Base-by-base conservation (phyloP, 35 echinoderm and acorn worm genomes). In the Patiria miniata region DNA sequence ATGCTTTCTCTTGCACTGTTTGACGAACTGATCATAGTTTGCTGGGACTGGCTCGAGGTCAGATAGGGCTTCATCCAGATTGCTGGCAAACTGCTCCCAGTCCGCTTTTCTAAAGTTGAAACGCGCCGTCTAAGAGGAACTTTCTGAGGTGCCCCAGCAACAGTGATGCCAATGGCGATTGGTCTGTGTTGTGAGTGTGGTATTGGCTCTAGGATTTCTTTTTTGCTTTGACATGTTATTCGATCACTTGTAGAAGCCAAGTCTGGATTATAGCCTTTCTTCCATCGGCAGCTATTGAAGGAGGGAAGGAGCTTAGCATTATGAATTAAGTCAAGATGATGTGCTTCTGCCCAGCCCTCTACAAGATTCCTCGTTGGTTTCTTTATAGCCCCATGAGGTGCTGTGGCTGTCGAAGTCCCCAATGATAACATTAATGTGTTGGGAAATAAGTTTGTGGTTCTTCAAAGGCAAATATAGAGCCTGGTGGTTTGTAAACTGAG, bases 221-320 rank as follows among this genome's bases (percentile, higher is more conserved):
- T 85, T 34, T 68, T 61, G 37, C 81, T 85, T 18, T 0, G 0
- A 16, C 15, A 28, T 3, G 82, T 34, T 37, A 60, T 57, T 17
- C 53, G 32, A 12, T 84, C 53, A 60, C 82, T 84, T 58, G 53
- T 84, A 52, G 60, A 60, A 52, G 36, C 53, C 37, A 84, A 8
- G 53, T 84, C 50, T 33, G 82, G 82, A 61, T 84, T 84, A 26
- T 84, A 84, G 52, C 82, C 82, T 84, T 33, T 59, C 60, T 23
- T 84, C 58, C 36, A 86, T 2, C 32, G 60, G 58, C 83, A 86
- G 83, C 83, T 86, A n/a, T 86, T 86, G 81, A 90, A 90, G 19
- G 88, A 90, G 55, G 76, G 54, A 83, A 78, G 87, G 54, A 89
- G 87, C 56, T 89, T 89, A 32, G 88, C 42, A 54, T 84, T 61